Base-by-base conservation (phyloP, 2,113 vertebrate genomes). In the Haemorhous mexicanus region DNA sequence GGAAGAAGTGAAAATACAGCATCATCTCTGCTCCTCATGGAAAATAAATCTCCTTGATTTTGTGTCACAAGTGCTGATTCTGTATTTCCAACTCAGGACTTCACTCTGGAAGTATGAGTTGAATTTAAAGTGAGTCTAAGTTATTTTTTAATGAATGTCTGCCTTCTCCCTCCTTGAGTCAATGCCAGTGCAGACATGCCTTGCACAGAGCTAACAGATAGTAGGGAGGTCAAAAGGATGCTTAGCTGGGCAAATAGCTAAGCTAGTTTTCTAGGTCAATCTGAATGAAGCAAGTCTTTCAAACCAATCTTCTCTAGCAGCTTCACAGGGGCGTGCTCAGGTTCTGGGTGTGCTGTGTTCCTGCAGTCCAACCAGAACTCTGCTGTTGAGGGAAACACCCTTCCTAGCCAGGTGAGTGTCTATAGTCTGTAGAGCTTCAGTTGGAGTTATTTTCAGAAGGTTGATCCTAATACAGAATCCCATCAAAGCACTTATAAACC, bases 11-110 rank as follows among this genome's bases (percentile, higher is more conserved):
- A 94, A 72, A 95, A 79, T 82, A 68, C 28, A 93, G 73, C 84
- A 94, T 87, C 84, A 52, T 94, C 81, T 83, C 82, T 84, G 39
- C 94, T 92, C 75, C 79, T 91, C 10, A 18, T 33, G 61, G 67
- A 78, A 96, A 96, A 96, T 96, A 96, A 96, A 95, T 89, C 76
- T 67, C 82, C 81, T 91, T 94, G 93, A 96, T 96, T 96, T 96
- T 93, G 44, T 97, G 85, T 89, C 87, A 97, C 76, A 95, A 93
- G 90, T 93, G 68, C 86, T 92, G 77, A 92, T 95, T 77, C 53
- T 93, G 62, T 90, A 80, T 79, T 91, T 96, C 78, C 64, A 97
- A 59, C 84, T 94, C 90, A 91, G 84, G 81, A 73, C 92, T 96
- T 91, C 53, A 55, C 21, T 92, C 53, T 92, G 67, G 74, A 62